Percentiles rank a stretch among this genome's conserved stretches.
These are phyloP conservation scores for Nephrotoma guestfalica DNA, from an alignment of 2,888 invertebrate species.

Conservation along the genomic window DNA sequence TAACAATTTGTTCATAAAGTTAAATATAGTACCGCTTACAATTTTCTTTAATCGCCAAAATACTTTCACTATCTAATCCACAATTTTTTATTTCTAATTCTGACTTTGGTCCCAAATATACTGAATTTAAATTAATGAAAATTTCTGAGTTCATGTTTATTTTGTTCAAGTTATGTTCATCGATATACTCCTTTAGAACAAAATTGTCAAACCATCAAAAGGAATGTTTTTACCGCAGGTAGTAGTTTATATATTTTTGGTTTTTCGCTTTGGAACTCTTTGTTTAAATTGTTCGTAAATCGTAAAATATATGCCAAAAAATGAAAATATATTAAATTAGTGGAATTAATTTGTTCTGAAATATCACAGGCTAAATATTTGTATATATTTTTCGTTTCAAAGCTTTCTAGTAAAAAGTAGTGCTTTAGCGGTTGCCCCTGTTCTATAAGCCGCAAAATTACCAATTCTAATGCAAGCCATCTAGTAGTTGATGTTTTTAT, in stretches of 20 bases:
- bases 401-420: neutral
- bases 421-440: neutral
- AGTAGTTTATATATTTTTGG: neutral
- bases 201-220: neutral
- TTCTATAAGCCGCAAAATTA: neutral
- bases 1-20: no score
- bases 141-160: no score
- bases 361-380: neutral
- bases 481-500: slow-evolving; percentile 16
- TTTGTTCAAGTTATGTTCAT: no score
- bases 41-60: no score
- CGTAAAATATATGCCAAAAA: neutral
- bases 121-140: no score
- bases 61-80: no score
- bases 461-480: neutral
- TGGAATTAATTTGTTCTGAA: neutral
- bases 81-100: no score
- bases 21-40: no score
- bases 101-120: no score
- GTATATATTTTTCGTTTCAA: neutral
- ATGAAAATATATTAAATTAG: neutral
- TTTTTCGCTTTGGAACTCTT: neutral
- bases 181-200: no score
- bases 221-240: neutral
- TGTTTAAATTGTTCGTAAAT: neutral